Conservation (phyloP, 1,140 invertebrate species). For the Calliphora vicina region DNA sequence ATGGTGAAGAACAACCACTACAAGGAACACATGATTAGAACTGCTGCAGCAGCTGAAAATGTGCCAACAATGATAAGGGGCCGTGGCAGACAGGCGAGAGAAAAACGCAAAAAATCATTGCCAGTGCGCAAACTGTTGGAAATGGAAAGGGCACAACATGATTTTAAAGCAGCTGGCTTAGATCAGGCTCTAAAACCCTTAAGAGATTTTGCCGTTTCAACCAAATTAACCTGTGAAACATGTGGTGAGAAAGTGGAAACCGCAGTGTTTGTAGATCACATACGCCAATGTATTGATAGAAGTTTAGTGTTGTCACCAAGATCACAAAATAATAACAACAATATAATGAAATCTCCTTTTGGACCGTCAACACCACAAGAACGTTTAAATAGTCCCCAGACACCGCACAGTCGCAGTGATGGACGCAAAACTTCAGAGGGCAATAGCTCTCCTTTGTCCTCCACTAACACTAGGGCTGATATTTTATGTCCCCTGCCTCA, state of each 20-base stretch:
- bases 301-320: conserved; percentile 68
- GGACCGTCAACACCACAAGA: conserved; percentile 68
- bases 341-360: not conserved
- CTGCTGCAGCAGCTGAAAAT: conserved; percentile 61
- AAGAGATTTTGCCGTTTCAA: conserved; percentile 69
- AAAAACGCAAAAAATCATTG: conserved; percentile 92
- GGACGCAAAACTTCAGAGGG: conserved; percentile 35
- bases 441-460: conserved; percentile 69
- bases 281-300: conserved; percentile 82
- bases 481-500: conserved; percentile 38
- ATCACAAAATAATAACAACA: conserved; percentile 11
- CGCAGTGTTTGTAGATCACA: conserved; percentile 91
- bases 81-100: conserved; percentile 81
- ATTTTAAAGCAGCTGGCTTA: conserved; percentile 69
- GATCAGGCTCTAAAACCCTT: conserved; percentile 77
- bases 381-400: conserved; percentile 66
- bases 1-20: conserved; percentile 99
- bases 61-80: conserved; percentile 82
- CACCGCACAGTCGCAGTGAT: conserved; percentile 45
- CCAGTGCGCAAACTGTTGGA: conserved; percentile 91
- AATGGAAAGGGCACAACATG: conserved; percentile 86
- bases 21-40: conserved; percentile 91
- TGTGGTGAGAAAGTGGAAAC: conserved; percentile 96
- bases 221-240: conserved; percentile 94
- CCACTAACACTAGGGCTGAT: conserved; percentile 44